Evolutionary conservation across 2,888 invertebrate genomes (phyloP).

Genomic region (Megastigmus dorsalis): DNA sequence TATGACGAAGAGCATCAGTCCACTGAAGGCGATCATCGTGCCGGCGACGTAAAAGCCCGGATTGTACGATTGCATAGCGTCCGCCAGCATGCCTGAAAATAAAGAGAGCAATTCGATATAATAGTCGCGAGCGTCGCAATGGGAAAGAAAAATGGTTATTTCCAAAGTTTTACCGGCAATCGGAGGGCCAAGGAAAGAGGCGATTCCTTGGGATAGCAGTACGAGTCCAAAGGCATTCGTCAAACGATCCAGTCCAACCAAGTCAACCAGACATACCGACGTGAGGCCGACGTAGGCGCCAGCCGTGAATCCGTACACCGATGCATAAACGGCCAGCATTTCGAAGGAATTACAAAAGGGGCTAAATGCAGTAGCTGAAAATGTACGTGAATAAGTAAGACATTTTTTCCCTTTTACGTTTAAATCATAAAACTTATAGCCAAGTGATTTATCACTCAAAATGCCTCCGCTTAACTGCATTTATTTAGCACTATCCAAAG

Average conservation of each 20-base stretch:
- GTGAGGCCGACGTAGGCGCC: slow-evolving; percentile 98
- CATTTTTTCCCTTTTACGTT: too few relatives aligned
- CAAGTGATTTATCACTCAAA: too few relatives aligned
- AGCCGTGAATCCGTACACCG: slow-evolving; percentile 91
- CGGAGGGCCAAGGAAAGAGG: slow-evolving; percentile 93
- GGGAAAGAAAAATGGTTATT: too few relatives aligned
- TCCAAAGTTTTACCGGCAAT: slow-evolving; percentile 85
- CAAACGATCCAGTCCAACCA: slow-evolving; percentile 92
- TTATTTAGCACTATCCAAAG: too few relatives aligned
- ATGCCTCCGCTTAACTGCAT: too few relatives aligned
- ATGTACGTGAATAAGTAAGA: background rate
- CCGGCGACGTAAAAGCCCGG: slow-evolving; percentile 94
- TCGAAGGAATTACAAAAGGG: slow-evolving; percentile 84
- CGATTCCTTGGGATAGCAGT: slow-evolving; percentile 94
- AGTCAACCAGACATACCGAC: slow-evolving; percentile 94
- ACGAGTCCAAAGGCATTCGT: slow-evolving; percentile 97
- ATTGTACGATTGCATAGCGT: slow-evolving; percentile 77
- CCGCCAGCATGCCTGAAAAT: slow-evolving; percentile 38
- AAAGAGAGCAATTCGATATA: too few relatives aligned
- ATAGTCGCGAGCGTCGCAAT: too few relatives aligned
- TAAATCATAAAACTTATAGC: too few relatives aligned
- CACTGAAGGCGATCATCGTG: slow-evolving; percentile 88
- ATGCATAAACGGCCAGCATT: slow-evolving; percentile 85
- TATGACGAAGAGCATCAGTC: slow-evolving; percentile 89
- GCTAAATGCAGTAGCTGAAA: slow-evolving; percentile 86